Conservation (phyloP, 2,888 invertebrate genomes). For the Morpho helenor region DNA sequence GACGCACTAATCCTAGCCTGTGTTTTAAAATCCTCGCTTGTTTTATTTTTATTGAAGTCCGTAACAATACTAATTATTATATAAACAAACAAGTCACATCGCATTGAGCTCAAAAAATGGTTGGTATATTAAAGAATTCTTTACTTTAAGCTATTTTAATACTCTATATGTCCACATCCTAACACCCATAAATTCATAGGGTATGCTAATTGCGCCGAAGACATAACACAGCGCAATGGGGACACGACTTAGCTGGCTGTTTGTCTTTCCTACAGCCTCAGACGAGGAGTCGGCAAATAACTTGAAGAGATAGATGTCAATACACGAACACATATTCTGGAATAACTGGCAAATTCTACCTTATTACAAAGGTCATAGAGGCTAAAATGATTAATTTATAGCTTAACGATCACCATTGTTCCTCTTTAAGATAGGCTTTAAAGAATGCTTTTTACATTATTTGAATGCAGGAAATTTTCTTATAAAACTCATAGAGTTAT, state of each 20-base stretch:
- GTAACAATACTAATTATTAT: too few species aligned
- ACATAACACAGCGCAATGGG: conserved; percentile 34
- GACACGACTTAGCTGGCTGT: conserved; percentile 30
- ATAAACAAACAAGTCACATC: too few species aligned
- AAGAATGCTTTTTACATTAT: conserved; percentile 17
- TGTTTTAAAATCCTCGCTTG: too few species aligned
- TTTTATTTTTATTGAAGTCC: too few species aligned
- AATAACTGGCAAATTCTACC: not conserved
- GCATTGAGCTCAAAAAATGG: too few species aligned
- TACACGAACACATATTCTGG: conserved; percentile 19
- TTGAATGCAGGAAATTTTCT: conserved; percentile 6
- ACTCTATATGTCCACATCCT: conserved; percentile 19
- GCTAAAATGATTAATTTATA: not conserved
- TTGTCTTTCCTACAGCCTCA: conserved; percentile 36
- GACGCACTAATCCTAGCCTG: too few species aligned
- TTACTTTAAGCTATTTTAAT: too few species aligned
- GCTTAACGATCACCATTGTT: conserved; percentile 16
- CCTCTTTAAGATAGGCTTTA: conserved; percentile 19
- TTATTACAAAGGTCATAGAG: conserved; percentile 1
- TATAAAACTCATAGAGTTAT: not conserved
- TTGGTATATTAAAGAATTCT: too few species aligned
- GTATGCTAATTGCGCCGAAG: conserved; percentile 51
- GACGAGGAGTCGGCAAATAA: conserved; percentile 33
- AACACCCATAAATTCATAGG: conserved; percentile 33
- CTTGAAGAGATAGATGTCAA: conserved; percentile 29